Conservation (phyloP, 2,797 vertebrate species). For the Lutjanus campechanus region DNA sequence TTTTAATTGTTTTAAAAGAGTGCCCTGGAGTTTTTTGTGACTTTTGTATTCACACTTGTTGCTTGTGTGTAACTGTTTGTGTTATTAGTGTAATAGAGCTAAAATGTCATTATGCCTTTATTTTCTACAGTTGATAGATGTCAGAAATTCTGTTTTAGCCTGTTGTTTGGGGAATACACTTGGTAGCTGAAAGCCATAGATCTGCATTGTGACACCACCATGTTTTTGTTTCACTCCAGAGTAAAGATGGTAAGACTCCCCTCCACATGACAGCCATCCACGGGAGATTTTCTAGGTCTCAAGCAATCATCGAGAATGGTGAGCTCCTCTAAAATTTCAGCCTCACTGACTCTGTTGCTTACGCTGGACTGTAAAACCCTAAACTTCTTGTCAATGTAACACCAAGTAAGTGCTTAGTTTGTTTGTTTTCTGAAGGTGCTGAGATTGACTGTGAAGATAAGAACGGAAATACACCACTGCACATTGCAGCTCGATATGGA, state of each 20-base stretch:
- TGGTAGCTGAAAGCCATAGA: no score
- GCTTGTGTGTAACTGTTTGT: not conserved
- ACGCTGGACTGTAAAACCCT: conserved; percentile 6
- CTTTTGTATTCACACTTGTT: not conserved
- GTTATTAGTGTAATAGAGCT: not conserved
- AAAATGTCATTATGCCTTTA: not conserved
- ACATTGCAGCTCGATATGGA: conserved; percentile 97
- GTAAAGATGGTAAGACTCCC: conserved; percentile 98
- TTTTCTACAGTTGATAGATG: not conserved
- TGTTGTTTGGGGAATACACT: no score
- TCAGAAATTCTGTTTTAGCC: not conserved
- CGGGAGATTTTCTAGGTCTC: conserved; percentile 98
- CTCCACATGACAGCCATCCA: conserved; percentile 99
- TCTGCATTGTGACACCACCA: not conserved
- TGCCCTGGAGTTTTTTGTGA: no score
- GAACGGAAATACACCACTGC: conserved; percentile 98
- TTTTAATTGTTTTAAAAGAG: no score
- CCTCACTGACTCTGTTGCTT: conserved; percentile 18
- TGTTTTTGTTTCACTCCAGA: conserved; percentile 84
- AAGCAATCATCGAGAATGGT: conserved; percentile 98
- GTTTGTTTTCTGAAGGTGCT: conserved; percentile 85
- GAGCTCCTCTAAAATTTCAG: conserved; percentile 62
- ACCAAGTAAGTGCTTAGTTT: conserved; percentile 26
- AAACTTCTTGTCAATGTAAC: conserved; percentile 23
- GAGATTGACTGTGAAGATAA: conserved; percentile 98